Evolutionary conservation across 2,113 vertebrate species (phyloP), one percentile per base, ranked within the genome.

Genomic region (Ciconia stormi): DNA sequence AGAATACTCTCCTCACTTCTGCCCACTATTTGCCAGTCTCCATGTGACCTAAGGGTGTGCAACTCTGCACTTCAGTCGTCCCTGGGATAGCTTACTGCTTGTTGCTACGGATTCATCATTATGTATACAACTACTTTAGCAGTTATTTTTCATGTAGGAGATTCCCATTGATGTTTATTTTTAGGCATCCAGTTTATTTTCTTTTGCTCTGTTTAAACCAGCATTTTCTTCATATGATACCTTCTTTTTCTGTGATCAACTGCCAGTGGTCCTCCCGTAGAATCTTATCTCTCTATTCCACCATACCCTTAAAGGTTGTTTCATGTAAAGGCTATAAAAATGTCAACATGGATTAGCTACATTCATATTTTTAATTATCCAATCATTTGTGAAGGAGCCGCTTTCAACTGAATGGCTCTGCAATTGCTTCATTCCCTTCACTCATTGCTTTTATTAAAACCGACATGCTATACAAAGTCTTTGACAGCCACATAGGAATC

Each of bases 301-400:
- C 96, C 88, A 82, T 91, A 91, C 50, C 86, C 93, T 90, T 95
- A 93, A 96, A 97, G 95, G 87, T 96, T 96, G 96, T 94, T 97
- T 96, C 95, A 94, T 97, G 94, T 95, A 95, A 95, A 94, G 84
- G 47, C 97, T 95, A 95, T 98, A 97, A 97, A 97, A 97, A 95
- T 71, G 96, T 97, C 96, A 97, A 50, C 97, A 72, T 93, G 92
- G 97, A 94, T 97, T 94, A 97, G 90, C 84, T 82, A 78, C 95
- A 93, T 96, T 95, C 91, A 97, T 97, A 95, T 96, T 97, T 97
- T 97, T 97, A 98, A 97, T 96, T 97, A 97, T 46, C 95, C 87
- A 90, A 96, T 97, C 79, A 86, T 77, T 92, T 93, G 47, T 82
- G 65, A 97, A 95, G 76, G 90, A 87, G 50, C 44, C 1, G 30